Conservation (phyloP, 2,113 vertebrate species). For the Embiotoca jacksoni region DNA sequence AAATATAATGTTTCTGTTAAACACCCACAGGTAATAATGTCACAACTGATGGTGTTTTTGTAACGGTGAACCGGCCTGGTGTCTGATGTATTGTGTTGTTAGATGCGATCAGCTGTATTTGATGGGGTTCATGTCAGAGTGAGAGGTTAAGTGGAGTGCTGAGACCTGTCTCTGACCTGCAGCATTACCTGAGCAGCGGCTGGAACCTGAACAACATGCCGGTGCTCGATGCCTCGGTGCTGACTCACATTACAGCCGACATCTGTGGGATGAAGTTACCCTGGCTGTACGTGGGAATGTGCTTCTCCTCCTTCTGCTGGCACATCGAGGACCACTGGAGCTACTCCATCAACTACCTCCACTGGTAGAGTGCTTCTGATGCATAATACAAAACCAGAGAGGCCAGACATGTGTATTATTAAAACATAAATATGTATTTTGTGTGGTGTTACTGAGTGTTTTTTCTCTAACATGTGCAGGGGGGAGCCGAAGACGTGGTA, state of each 20-base stretch:
- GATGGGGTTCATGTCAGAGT: background rate
- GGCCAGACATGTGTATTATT: too few relatives aligned
- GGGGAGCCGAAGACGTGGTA: constrained; percentile 99
- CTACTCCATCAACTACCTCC: constrained; percentile 98
- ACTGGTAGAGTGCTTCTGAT: constrained; percentile 85
- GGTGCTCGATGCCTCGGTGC: constrained; percentile 94
- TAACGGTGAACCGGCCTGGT: too few relatives aligned
- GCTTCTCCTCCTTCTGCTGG: constrained; percentile 99
- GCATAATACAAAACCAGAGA: too few relatives aligned
- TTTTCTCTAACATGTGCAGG: constrained; percentile 78
- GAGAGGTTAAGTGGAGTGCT: constrained; percentile 17
- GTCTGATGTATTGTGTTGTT: background rate
- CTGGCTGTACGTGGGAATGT: constrained; percentile 99
- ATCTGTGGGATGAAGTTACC: constrained; percentile 99
- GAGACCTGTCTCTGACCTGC: constrained; percentile 50
- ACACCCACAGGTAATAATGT: too few relatives aligned
- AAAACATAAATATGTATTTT: too few relatives aligned
- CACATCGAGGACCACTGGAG: constrained; percentile 99
- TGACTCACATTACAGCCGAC: constrained; percentile 96
- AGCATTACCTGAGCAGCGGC: constrained; percentile 95
- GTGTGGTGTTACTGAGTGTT: too few relatives aligned
- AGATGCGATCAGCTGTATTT: background rate
- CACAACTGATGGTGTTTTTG: too few relatives aligned
- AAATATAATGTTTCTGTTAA: too few relatives aligned
- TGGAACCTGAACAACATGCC: constrained; percentile 99